These are phyloP conservation scores for Adelges cooleyi DNA, from an alignment of 1,140 invertebrate genomes.

Conservation along the genomic window DNA sequence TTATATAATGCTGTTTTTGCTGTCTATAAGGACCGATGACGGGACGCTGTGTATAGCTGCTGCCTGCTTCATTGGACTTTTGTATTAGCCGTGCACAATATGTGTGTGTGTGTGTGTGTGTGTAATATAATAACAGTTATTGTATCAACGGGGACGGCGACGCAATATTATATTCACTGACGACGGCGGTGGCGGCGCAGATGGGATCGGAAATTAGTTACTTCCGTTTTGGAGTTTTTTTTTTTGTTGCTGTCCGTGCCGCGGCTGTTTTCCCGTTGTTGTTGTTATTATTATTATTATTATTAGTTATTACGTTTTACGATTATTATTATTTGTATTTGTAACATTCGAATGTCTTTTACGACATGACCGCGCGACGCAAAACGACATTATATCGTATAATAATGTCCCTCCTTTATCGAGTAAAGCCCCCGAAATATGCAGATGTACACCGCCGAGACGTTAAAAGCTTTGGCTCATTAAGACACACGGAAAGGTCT, in stretches of 20 bases:
- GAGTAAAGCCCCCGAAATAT: constrained; percentile 8
- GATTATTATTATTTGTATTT: constrained; percentile 7
- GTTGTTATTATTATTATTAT: too few relatives aligned
- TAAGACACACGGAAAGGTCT: constrained; percentile 26
- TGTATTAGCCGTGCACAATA: too few relatives aligned
- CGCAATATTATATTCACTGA: not conserved
- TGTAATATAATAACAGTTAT: too few relatives aligned
- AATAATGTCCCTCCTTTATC: not conserved
- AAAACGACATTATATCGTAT: constrained; percentile 4
- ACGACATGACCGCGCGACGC: not conserved
- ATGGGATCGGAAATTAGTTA: constrained; percentile 17
- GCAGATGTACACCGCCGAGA: constrained; percentile 21
- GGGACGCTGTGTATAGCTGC: too few relatives aligned
- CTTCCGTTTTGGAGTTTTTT: constrained; percentile 20
- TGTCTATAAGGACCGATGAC: too few relatives aligned
- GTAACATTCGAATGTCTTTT: constrained; percentile 18
- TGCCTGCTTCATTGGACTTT: too few relatives aligned
- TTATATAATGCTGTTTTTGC: not conserved
- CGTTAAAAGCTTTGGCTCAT: constrained; percentile 27
- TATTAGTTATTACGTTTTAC: not conserved
- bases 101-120: not conserved
- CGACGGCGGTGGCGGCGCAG: not conserved
- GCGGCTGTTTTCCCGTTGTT: too few relatives aligned
- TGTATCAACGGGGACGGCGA: not conserved
- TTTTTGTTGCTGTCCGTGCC: not conserved